Percentiles rank a stretch among this genome's conserved stretches.
Conservation (phyloP, 1,140 invertebrate species). For the Reticulitermes speratus region DNA sequence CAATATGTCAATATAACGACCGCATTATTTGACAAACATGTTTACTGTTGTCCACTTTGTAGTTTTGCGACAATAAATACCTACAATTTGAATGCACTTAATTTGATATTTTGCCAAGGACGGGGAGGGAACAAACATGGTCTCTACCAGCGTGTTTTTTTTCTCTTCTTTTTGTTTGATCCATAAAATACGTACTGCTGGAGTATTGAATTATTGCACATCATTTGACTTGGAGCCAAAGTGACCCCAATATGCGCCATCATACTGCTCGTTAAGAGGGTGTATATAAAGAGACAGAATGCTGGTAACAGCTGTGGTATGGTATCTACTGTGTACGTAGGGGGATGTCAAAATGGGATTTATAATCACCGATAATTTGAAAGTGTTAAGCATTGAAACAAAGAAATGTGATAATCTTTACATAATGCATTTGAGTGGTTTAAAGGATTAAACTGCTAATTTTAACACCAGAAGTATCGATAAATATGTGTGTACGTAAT, state of each 20-base stretch:
- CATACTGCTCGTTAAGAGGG: not conserved
- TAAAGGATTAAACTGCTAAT: too few relatives aligned
- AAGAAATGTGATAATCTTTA: too few relatives aligned
- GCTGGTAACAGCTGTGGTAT: too few relatives aligned
- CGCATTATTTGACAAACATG: not conserved
- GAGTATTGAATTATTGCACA: not conserved
- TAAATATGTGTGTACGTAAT: too few relatives aligned
- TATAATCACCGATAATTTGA: too few relatives aligned
- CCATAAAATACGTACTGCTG: not conserved
- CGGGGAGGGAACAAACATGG: not conserved
- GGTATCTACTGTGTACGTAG: too few relatives aligned
- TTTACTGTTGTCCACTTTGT: not conserved
- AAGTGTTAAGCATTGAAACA: too few relatives aligned
- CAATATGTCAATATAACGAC: not conserved
- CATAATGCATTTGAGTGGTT: too few relatives aligned
- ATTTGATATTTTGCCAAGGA: not conserved
- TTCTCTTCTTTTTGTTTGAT: not conserved
- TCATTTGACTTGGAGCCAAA: not conserved
- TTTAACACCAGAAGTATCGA: too few relatives aligned
- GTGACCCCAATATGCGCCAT: not conserved
- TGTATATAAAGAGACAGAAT: not conserved
- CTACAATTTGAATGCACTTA: not conserved
- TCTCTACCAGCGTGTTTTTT: not conserved
- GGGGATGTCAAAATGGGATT: too few relatives aligned
- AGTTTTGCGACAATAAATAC: not conserved